Conservation (phyloP, 2,888 invertebrate species). For the Corythucha ciliata region DNA sequence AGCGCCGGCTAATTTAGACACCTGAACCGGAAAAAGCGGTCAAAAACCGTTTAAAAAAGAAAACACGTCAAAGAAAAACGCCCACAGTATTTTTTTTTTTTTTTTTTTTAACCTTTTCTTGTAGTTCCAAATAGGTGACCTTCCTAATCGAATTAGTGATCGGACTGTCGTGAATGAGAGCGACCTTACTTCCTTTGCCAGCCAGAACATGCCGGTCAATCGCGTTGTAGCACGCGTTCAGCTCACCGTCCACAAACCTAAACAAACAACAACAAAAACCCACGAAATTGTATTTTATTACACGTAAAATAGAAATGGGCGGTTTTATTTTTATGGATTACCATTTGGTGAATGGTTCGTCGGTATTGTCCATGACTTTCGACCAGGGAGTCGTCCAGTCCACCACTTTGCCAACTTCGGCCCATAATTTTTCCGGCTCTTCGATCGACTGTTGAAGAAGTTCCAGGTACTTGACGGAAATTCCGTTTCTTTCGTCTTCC, state of each 20-base stretch:
- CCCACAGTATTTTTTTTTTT: background rate
- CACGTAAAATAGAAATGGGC: no score
- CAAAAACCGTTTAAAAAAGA: background rate
- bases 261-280: background rate
- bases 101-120: constrained; percentile 54
- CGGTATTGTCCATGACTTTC: constrained; percentile 69
- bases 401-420: constrained; percentile 60
- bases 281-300: background rate
- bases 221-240: constrained; percentile 89
- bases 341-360: constrained; percentile 86
- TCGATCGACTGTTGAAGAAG: constrained; percentile 59
- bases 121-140: constrained; percentile 71
- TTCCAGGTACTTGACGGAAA: constrained; percentile 47
- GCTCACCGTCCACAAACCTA: constrained; percentile 81
- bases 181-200: constrained; percentile 67
- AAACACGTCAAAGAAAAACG: background rate
- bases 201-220: constrained; percentile 77
- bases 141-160: constrained; percentile 64
- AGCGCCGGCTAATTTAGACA: constrained; percentile 68
- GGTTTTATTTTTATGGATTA: constrained; percentile 40
- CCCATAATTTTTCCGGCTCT: constrained; percentile 79
- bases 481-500: constrained; percentile 15
- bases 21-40: constrained; percentile 46
- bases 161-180: constrained; percentile 85
- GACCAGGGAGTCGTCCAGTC: constrained; percentile 81